Base-by-base conservation (phyloP, 2,797 vertebrate genomes). In the Acipenser transmontanus region DNA sequence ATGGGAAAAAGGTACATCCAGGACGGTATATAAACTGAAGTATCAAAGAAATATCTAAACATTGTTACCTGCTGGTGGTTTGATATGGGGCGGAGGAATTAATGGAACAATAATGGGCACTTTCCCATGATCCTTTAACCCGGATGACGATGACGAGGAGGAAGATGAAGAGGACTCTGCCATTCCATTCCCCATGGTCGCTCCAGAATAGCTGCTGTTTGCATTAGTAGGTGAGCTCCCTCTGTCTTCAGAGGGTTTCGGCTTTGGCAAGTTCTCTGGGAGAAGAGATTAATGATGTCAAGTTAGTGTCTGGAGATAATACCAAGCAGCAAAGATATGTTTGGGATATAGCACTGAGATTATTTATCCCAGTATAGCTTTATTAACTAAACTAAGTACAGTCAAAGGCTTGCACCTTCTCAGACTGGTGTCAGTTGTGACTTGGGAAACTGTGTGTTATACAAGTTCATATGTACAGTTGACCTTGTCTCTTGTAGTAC, bases 241-340 rank as follows among this genome's bases (percentile, higher is more conserved):
- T 84, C 87, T 89, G 84, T 93, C 93, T 85, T 96, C 95, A 1
- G 87, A 78, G 84, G 91, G 80, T 88, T 93, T 92, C 67, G 91
- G 85, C 95, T 96, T 99, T 95, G 95, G 95, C 94, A 98, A 93
- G 88, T 97, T 98, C 91, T 98, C 97, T 99, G 83, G 72, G 81
- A 88, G 80, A 86, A 69, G 77, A 78, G 74, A 83, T 78, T 81
- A 76, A 82, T 68, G 77, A 68, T 20, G 47, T 13, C 12, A 7
- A 57, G 54, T 13, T 57, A 57, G 54, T 11, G 6, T 57, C 6
- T n/a, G 12, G 54, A 57, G 7, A 57, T 57, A n/a, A 11, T 57
- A 13, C 34, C 34, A 34, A 34, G 34, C 34, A 34, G 34, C 34
- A 34, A 1, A 34, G 34, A 34, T 34, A 34, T 34, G 34, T 4